Conservation (phyloP, 2,113 vertebrate species). For the Paralichthys olivaceus region DNA sequence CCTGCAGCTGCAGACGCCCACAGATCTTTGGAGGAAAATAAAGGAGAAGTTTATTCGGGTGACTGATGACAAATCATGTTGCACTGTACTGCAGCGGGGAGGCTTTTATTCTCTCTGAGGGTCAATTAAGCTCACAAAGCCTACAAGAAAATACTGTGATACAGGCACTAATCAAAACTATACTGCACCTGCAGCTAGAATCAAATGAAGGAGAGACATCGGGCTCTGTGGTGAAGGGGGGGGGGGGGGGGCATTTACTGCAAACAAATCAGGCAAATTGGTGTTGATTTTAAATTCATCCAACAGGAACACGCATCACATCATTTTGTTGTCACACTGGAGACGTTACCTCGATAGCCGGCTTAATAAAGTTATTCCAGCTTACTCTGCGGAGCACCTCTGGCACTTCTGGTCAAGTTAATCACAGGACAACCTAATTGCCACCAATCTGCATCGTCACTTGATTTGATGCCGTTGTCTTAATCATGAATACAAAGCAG, state of each 20-base stretch:
- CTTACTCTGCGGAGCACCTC: constrained; percentile 24
- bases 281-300: constrained; percentile 12
- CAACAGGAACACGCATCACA: constrained; percentile 5
- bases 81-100: neutral
- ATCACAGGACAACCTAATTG: constrained; percentile 40
- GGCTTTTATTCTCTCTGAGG: constrained; percentile 10
- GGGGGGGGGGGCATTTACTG: neutral
- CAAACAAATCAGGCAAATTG: neutral
- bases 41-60: constrained; percentile 2
- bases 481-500: constrained; percentile 65
- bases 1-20: neutral
- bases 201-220: neutral
- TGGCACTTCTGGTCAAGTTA: constrained; percentile 29
- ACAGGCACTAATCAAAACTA: constrained; percentile 7
- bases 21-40: neutral
- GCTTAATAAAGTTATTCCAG: constrained; percentile 23
- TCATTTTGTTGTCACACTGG: neutral
- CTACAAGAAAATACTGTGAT: neutral
- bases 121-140: neutral
- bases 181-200: neutral
- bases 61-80: constrained; percentile 5
- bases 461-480: constrained; percentile 36
- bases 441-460: constrained; percentile 34
- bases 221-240: neutral
- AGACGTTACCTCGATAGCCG: neutral